These are phyloP conservation scores for Ceryle rudis DNA, from an alignment of 2,797 vertebrate genomes.

Conservation along the genomic window DNA sequence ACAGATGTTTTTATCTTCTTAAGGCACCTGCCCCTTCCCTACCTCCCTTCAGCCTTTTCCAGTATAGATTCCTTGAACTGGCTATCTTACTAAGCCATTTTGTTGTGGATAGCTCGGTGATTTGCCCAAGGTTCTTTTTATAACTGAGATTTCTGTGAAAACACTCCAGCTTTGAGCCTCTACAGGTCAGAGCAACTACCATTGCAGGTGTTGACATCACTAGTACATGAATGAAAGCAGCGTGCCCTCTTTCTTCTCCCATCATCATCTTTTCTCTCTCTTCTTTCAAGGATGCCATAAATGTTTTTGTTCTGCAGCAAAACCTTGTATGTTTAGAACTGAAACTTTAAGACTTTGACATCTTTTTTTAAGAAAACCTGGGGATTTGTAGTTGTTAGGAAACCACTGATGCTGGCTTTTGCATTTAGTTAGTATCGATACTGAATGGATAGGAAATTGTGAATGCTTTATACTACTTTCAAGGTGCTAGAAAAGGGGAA, in stretches of 20 bases:
- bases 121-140: not conserved
- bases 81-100: not conserved
- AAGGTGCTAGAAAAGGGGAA: not conserved
- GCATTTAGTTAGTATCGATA: not conserved
- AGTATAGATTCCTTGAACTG: constrained; percentile 22
- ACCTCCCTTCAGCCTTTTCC: not conserved
- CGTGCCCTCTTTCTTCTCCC: constrained; percentile 47
- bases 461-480: not conserved
- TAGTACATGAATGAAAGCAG: constrained; percentile 74
- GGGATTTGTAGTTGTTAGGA: not conserved
- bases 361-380: not conserved
- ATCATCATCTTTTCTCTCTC: not conserved
- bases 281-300: not conserved
- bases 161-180: constrained; percentile 36
- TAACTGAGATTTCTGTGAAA: constrained; percentile 23
- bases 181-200: constrained; percentile 69
- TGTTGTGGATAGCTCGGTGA: not conserved
- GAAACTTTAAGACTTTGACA: not conserved
- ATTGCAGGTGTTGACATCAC: constrained; percentile 79
- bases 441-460: not conserved
- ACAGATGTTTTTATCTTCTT: constrained; percentile 27
- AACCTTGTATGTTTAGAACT: not conserved
- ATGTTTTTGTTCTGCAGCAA: not conserved
- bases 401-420: not conserved
- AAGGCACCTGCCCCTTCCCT: constrained; percentile 16